Base-by-base conservation (phyloP, 2,113 vertebrate genomes). In the Mirza zaza region DNA sequence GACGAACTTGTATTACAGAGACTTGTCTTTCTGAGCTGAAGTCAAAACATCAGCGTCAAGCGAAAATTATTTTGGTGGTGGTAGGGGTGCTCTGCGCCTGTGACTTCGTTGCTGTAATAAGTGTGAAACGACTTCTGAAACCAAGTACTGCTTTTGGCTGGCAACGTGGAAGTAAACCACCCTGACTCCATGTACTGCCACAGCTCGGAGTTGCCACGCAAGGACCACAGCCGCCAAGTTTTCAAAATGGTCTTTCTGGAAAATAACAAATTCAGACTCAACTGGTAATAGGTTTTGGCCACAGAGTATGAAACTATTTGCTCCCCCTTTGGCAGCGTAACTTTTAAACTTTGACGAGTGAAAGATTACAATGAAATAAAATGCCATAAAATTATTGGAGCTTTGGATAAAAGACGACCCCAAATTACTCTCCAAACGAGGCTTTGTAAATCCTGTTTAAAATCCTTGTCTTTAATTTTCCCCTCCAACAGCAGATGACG, bases 1-100 rank as follows among this genome's bases (percentile, higher is more conserved):
- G 97, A 97, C 87, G 93, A 61, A 55, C 97, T 96, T n/a, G 93
- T 50, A 71, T 83, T 90, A 93, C 93, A 97, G 96, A 97, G 98
- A 97, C 96, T 98, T 98, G 98, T 94, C 98, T 98, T 98, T 97
- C 97, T 93, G 94, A 98, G 92, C 96, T n/a, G 91, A 97, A 98
- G 98, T 97, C 97, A 97, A 98, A 98, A 97, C 98, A 95, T 70
- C 52, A 57, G 96, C 92, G 97, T 97, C 86, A 92, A 95, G 65
- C 21, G 96, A 71, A 92, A 89, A 32, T 86, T 71, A 21, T 85
- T 95, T 94, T 89, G 32, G 96, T 73, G 91, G 84, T 25, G 63
- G 52, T 9, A 8, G 25, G 34, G 20, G 32, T n/a, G 76, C 89
- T 0, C 17, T 11, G 59, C 45, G 52, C 10, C 36, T 65, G 87